Conservation (phyloP, 2,113 vertebrate species). For the Lonchura striata region DNA sequence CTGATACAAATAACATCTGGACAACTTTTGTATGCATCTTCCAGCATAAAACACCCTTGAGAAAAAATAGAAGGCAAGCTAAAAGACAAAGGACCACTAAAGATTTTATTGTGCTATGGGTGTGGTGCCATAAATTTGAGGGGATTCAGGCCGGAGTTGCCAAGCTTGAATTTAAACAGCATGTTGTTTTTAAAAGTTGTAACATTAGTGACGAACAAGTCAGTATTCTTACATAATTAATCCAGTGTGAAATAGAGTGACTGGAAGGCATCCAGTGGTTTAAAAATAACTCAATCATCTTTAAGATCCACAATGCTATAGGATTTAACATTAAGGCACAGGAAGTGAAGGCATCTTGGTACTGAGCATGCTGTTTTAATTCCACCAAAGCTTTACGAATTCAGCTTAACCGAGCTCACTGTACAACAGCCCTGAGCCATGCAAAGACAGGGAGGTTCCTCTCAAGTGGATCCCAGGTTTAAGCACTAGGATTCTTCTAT, state of each 20-base stretch:
- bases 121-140: conserved; percentile 84
- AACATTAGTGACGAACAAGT: conserved; percentile 83
- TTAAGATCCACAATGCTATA: conserved; percentile 73
- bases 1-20: conserved; percentile 87
- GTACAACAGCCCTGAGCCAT: not conserved
- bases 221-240: conserved; percentile 85
- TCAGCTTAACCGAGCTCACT: not conserved
- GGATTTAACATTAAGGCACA: conserved; percentile 74
- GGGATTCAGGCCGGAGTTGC: conserved; percentile 78
- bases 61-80: conserved; percentile 79
- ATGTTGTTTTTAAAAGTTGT: conserved; percentile 84
- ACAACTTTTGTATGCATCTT: conserved; percentile 86
- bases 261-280: conserved; percentile 77
- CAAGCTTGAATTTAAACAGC: conserved; percentile 87
- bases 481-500: not conserved
- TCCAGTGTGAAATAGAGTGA: conserved; percentile 80
- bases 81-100: conserved; percentile 84
- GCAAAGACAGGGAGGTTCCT: not conserved
- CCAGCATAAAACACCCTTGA: conserved; percentile 84
- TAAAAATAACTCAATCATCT: conserved; percentile 85
- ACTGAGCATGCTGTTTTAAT: conserved; percentile 60
- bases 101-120: conserved; percentile 85
- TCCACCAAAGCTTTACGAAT: conserved; percentile 42
- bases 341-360: conserved; percentile 73
- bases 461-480: not conserved